Evolutionary conservation across 2,888 invertebrate species (phyloP), one percentile per base, ranked within the genome.

Genomic region (Caradrina kadenii): DNA sequence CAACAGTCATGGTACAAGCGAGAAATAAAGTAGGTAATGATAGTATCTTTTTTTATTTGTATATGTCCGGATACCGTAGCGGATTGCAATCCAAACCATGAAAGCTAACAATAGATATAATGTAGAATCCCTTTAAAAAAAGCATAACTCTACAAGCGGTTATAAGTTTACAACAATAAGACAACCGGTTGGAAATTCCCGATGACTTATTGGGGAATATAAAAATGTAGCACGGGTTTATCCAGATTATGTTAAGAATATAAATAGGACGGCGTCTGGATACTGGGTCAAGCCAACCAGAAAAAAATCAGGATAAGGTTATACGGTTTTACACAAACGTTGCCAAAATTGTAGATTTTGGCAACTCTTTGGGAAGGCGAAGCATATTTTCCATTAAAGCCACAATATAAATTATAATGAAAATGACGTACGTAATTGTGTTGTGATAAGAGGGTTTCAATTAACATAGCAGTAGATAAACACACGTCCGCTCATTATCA

Each of bases 391-490:
- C 52, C 39, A 52, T 69, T 69, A 56, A 11, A 39, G 13, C 45
- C 17, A 52, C 60, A 5, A 60, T 42, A 52, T 67, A 54, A 50
- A 22, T 49, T 55, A 6, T 67, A 63, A 67, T 70, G 65, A 56
- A 63, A 69, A 71, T 66, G 55, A 67, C 53, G 74, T 56, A 63
- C 21, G 63, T 45, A 71, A 58, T 22, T 49, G 55, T 17, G 45
- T 35, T 60, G 52, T 48, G 67, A 72, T 80, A 76, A 69, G 22
- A 72, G 64, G 26, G 63, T 68, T 80, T 76, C 65, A 81, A 81
- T 80, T 80, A 73, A 74, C 73, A 72, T 39, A 62, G 60, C 50
- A 64, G 68, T 58, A 71, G 73, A 80, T 76, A 83, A 76, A 64
- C 48, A 66, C 50, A 68, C 56, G 67, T 73, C 77, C 70, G 73